Percentiles rank a stretch among this genome's conserved stretches.
Evolutionary conservation across 2,888 invertebrate genomes (phyloP).

Genomic region (Drosophila mayaguana): DNA sequence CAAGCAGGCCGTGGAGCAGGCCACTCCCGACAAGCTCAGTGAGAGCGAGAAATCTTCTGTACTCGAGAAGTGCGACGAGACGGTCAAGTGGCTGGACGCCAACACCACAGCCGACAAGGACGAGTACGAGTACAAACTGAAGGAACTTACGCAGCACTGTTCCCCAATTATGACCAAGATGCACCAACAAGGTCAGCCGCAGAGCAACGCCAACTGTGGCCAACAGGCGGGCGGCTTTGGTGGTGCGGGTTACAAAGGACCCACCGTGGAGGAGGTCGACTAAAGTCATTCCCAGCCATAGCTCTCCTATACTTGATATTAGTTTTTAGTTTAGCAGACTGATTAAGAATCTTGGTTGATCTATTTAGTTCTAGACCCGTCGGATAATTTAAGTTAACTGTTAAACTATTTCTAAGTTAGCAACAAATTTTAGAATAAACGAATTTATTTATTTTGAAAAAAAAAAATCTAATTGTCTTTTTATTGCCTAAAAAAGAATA

Average conservation of each 20-base stretch:
- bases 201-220: no score
- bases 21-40: no score
- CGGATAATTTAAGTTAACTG: neutral
- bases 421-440: neutral
- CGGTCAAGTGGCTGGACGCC: no score
- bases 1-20: no score
- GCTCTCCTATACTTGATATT: conserved; percentile 4
- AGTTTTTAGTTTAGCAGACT: conserved; percentile 24
- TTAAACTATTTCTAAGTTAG: conserved; percentile 1
- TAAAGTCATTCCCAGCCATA: conserved; percentile 50
- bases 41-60: no score
- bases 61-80: no score
- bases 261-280: conserved; percentile 82
- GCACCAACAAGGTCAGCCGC: no score
- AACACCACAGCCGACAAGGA: no score
- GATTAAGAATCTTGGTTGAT: conserved; percentile 12
- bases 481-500: neutral
- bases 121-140: no score
- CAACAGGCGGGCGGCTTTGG: no score
- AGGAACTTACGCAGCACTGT: no score
- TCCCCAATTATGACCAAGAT: no score
- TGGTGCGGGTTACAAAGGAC: conserved; percentile 74
- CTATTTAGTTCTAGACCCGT: neutral
- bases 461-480: conserved; percentile 5
- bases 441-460: conserved; percentile 79